A percentile compares a stretch with the other conserved stretches of the same genome.
These are phyloP conservation scores for Mastomys coucha DNA, from an alignment of 2,113 vertebrate species.

Conservation along the genomic window DNA sequence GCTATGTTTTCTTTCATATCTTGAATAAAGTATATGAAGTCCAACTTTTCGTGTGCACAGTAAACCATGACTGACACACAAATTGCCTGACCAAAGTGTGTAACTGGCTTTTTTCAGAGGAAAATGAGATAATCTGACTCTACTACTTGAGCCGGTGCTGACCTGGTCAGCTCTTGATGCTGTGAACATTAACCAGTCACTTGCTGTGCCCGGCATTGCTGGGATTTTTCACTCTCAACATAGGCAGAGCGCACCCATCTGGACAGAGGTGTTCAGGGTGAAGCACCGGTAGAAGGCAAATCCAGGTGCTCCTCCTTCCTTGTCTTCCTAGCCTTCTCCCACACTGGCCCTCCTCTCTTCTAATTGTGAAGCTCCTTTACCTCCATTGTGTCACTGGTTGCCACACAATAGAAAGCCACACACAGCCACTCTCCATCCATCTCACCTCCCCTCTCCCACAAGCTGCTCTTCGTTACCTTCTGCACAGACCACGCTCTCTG, in stretches of 20 bases:
- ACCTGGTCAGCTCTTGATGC: background rate
- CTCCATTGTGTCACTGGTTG: background rate
- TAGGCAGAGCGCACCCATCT: fast-evolving
- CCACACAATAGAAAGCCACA: background rate
- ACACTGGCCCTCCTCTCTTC: background rate
- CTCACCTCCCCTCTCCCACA: background rate
- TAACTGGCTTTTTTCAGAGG: background rate
- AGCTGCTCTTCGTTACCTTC: background rate
- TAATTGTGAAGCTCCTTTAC: too few species aligned
- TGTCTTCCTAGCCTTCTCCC: background rate
- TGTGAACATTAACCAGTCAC: background rate
- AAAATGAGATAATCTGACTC: background rate
- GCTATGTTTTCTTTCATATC: constrained; percentile 14
- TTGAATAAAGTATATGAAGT: constrained; percentile 30
- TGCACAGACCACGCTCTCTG: background rate
- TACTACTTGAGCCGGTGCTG: background rate
- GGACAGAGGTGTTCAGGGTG: background rate
- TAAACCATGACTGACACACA: background rate
- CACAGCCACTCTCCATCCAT: background rate
- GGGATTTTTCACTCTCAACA: background rate
- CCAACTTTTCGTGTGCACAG: constrained; percentile 1
- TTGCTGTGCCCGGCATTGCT: background rate
- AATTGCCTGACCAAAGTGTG: background rate
- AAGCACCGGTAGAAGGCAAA: background rate
- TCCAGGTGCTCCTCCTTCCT: background rate